Conservation (phyloP, 2,113 vertebrate species). For the Neodon shergylaensis region DNA sequence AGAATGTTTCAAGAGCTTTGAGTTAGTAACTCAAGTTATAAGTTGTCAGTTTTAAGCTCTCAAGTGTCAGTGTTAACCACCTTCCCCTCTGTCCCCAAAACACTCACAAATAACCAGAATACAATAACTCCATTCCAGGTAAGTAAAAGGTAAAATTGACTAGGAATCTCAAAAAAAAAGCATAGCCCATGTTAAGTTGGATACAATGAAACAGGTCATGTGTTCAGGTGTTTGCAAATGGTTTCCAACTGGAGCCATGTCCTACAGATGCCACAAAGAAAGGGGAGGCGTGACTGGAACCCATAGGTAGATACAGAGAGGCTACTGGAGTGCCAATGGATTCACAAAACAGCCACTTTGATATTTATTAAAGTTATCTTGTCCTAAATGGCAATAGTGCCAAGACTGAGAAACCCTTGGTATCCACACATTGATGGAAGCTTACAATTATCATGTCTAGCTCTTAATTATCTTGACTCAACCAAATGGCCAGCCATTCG, state of each 20-base stretch:
- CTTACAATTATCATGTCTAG: not conserved
- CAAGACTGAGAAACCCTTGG: not conserved
- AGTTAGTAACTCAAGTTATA: not conserved
- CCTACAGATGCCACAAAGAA: not conserved
- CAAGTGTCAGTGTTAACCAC: not conserved
- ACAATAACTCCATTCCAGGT: not conserved
- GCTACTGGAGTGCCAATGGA: not conserved
- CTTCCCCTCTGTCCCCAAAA: not conserved
- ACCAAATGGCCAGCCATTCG: constrained; percentile 19
- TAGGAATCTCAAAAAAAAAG: not conserved
- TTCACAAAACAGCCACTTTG: not conserved
- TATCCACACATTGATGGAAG: not conserved
- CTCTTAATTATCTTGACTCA: not conserved
- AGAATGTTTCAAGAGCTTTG: not conserved
- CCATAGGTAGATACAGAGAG: not conserved
- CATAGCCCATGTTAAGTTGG: not conserved
- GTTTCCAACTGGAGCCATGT: not conserved
- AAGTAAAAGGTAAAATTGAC: not conserved
- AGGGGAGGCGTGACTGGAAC: not conserved
- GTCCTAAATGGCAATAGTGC: not conserved
- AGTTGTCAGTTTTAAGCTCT: not conserved
- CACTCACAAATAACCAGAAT: not conserved
- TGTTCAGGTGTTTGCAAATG: not conserved
- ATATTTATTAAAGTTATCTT: not conserved
- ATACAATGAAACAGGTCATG: not conserved